Evolutionary conservation across 2,113 vertebrate species (phyloP), one percentile per base, ranked within the genome.

Genomic region (Tragelaphus buxtoni): DNA sequence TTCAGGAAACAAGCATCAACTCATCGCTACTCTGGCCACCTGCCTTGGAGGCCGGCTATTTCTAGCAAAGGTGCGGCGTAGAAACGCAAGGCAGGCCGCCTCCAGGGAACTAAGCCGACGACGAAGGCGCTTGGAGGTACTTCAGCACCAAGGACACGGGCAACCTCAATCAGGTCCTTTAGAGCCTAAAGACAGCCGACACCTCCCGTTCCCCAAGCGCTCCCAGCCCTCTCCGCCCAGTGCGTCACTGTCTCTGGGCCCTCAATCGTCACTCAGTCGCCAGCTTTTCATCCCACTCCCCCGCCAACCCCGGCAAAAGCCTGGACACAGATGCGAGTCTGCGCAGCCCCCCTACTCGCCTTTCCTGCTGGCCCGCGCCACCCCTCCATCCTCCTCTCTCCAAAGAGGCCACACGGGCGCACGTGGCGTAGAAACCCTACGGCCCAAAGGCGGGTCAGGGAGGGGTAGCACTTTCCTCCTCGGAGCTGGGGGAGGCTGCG

Each of bases 141-240:
- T 97, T 98, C 98, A 97, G 97, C 97, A 97, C 97, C 97, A 97
- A 32, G 97, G 97, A 98, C 98, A 97, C 80, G 3, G 97, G n/a
- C 82, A 86, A 47, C 58, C 10, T 30, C 22, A 49, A 14, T 49
- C 32, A 28, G 80, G 55, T 13, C 83, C 30, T 80, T 83, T 26
- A 18, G 0, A 2, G 11, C 0, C 3, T 63, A 16, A 0, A 42
- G 83, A 45, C 24, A 0, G 26, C 16, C 2, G 32, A 18, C 47
- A 14, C n/a, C 35, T 51, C 53, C 26, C 49, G 72, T 51, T 65
- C 2, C 26, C 13, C 2, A 11, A 30, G 18, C 1, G 7, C n/a
- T 39, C 83, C 45, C 45, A 30, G 28, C 5, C 16, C 20, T 17
- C 56, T 61, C 49, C 4, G 2, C 35, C 26, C 22, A 30, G 47